Evolutionary conservation across 2,113 vertebrate genomes (phyloP).

Genomic region (Rhizomys pruinosus): DNA sequence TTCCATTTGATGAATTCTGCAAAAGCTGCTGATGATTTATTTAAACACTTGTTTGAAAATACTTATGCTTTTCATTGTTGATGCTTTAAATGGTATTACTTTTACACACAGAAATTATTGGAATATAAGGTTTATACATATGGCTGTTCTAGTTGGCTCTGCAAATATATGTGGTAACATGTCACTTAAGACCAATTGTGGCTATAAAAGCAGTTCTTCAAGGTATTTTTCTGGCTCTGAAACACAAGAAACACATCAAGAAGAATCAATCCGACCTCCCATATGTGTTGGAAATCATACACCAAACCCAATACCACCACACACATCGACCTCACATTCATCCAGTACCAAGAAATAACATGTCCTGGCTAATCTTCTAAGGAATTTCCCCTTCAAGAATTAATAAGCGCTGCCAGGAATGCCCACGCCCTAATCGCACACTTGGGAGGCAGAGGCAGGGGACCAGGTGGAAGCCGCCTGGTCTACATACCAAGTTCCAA

Average conservation of each 20-base stretch:
- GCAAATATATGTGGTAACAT: not conserved
- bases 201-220: slow-evolving; percentile 14
- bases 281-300: not conserved
- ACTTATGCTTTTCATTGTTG: slow-evolving; percentile 19
- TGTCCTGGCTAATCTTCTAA: slow-evolving; percentile 16
- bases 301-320: not conserved
- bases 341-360: not conserved
- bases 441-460: no score
- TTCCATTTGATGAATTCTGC: not conserved
- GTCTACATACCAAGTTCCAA: no score
- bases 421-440: no score
- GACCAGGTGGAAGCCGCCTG: no score
- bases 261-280: not conserved
- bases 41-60: not conserved
- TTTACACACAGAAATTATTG: not conserved
- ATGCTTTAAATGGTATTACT: slow-evolving; percentile 29
- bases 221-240: not conserved
- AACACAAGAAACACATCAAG: slow-evolving; percentile 37
- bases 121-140: not conserved
- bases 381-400: slow-evolving; percentile 40
- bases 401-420: not conserved
- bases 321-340: not conserved
- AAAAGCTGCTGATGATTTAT: slow-evolving; percentile 32
- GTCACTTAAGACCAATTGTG: not conserved
- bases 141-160: slow-evolving; percentile 4